Evolutionary conservation across 1,140 invertebrate genomes (phyloP).

Genomic region (Halyomorpha halys): DNA sequence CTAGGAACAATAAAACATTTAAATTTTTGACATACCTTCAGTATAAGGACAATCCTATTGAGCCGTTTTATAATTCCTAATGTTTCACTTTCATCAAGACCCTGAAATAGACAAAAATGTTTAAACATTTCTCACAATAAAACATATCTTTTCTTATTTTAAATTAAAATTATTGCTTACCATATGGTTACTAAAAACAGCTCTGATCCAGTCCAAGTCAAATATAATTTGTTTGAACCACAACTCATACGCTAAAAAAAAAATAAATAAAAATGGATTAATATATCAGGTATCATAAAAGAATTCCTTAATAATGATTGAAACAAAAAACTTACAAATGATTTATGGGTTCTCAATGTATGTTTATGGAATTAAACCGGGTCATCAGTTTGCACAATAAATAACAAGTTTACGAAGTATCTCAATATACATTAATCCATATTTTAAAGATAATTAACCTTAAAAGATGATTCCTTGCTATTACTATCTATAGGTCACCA

Average conservation of each 20-base stretch:
- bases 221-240: conserved; percentile 99
- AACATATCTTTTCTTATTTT: conserved; percentile 11
- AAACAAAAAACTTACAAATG: no score
- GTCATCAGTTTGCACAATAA: no score
- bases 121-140: neutral
- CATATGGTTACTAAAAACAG: conserved; percentile 63
- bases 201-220: conserved; percentile 86
- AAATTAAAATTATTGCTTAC: conserved; percentile 33
- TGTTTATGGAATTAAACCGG: no score
- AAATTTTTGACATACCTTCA: conserved; percentile 68
- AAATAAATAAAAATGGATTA: neutral
- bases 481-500: no score
- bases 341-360: no score
- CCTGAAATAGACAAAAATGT: conserved; percentile 37
- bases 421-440: no score
- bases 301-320: no score
- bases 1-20: no score
- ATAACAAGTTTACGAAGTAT: no score
- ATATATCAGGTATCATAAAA: no score
- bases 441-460: no score
- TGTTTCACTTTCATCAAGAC: conserved; percentile 82
- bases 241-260: conserved; percentile 80
- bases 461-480: no score
- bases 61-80: conserved; percentile 86
- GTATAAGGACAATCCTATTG: conserved; percentile 82